phyloP scores from a whole-genome alignment of 2,888 invertebrate genomes.

The Serrognathus titanus region DNA sequence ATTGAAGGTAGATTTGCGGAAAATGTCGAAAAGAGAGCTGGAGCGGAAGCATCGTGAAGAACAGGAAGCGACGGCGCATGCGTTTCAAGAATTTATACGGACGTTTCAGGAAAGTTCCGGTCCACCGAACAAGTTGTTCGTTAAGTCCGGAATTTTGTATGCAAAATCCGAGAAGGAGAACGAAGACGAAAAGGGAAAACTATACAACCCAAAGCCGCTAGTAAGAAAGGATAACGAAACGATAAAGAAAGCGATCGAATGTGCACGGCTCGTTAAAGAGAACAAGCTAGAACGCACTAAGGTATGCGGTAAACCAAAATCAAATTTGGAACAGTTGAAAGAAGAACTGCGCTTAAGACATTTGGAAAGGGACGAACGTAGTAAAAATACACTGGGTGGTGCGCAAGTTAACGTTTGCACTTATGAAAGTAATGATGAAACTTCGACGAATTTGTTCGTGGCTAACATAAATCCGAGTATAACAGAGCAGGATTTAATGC shows the following conservation, averaged over 20 bases:
- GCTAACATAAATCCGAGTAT: conserved; percentile 94
- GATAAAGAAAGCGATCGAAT: conserved; percentile 65
- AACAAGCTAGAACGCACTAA: conserved; percentile 63
- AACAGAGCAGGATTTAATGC: conserved; percentile 92
- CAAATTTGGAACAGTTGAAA: conserved; percentile 94
- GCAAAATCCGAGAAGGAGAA: conserved; percentile 75
- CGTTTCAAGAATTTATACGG: conserved; percentile 93
- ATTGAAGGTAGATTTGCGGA: conserved; percentile 1
- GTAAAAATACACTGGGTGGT: conserved; percentile 61
- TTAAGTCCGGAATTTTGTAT: conserved; percentile 90
- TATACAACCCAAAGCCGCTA: conserved; percentile 86
- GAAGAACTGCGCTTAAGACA: conserved; percentile 94
- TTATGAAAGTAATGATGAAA: conserved; percentile 84
- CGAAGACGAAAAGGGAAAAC: conserved; percentile 74
- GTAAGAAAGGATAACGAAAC: conserved; percentile 53
- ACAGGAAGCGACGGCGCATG: conserved; percentile 83
- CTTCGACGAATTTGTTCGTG: conserved; percentile 95
- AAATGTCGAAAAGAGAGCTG: conserved; percentile 66
- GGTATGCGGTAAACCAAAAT: conserved; percentile 84
- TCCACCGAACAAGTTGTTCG: conserved; percentile 62
- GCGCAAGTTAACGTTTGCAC: conserved; percentile 33
- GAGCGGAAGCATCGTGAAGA: conserved; percentile 79
- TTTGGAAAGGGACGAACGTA: conserved; percentile 87
- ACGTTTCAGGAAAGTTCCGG: conserved; percentile 72
- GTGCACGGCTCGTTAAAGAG: conserved; percentile 60